Percentiles rank a stretch among this genome's conserved stretches.
phyloP scores from a whole-genome alignment of 2,113 vertebrate genomes.

The Rattus rattus region DNA sequence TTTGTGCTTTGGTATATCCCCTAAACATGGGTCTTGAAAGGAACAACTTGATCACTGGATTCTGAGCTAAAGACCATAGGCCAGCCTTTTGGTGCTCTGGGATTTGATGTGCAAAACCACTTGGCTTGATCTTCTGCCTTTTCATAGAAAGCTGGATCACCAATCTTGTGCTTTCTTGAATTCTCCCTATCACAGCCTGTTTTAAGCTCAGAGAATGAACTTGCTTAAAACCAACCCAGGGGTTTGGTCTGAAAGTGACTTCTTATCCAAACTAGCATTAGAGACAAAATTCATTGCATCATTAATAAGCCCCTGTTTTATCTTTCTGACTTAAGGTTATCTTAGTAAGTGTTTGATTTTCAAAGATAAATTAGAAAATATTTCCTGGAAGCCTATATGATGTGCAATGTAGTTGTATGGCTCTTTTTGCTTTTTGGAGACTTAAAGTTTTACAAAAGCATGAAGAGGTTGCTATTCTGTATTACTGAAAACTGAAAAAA shows the following conservation, averaged over 20 bases:
- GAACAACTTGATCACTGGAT: neutral
- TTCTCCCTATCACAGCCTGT: neutral
- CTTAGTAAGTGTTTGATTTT: neutral
- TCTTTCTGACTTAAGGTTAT: neutral
- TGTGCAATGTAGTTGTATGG: neutral
- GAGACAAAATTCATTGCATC: neutral
- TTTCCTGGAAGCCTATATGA: conserved; percentile 10
- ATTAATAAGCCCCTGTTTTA: neutral
- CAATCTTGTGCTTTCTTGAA: neutral
- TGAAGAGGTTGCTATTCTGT: neutral
- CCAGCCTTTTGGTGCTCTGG: neutral
- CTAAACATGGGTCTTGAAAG: neutral
- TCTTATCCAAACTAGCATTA: neutral
- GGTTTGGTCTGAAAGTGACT: neutral
- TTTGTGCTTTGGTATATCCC: neutral
- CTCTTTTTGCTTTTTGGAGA: neutral
- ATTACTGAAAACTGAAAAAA: conserved; percentile 18
- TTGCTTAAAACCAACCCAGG: neutral
- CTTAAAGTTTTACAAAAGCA: neutral
- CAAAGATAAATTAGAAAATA: conserved; percentile 33
- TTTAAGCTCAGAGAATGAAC: neutral
- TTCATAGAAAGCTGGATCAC: neutral
- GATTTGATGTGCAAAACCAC: neutral
- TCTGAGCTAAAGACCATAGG: neutral
- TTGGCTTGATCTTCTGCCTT: neutral